Evolutionary conservation across 2,113 vertebrate genomes (phyloP).

Genomic region (Amblyornis subalaris): DNA sequence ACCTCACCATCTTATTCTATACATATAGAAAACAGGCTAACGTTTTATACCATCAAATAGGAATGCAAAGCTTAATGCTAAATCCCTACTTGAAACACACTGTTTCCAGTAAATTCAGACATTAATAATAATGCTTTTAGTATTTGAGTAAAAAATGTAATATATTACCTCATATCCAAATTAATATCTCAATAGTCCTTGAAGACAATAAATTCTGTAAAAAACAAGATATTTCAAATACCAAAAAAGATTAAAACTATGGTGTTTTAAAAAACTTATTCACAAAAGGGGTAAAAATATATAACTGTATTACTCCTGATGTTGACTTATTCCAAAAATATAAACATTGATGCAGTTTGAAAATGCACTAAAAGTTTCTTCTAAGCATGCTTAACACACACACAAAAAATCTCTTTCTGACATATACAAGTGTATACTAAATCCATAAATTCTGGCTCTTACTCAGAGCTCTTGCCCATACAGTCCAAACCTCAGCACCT

Average conservation of each 20-base stretch:
- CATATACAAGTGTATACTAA: not conserved
- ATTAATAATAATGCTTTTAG: not conserved
- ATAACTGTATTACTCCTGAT: not conserved
- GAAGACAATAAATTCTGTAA: not conserved
- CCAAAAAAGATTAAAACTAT: not conserved
- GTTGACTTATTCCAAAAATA: not conserved
- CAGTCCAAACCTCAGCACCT: not conserved
- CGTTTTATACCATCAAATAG: not conserved
- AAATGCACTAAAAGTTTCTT: not conserved
- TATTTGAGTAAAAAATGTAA: not conserved
- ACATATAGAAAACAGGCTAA: not conserved
- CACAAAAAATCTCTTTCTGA: not conserved
- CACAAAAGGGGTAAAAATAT: not conserved
- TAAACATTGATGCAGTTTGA: not conserved
- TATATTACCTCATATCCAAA: not conserved
- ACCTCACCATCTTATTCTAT: not conserved
- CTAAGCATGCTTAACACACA: not conserved
- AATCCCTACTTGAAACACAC: not conserved
- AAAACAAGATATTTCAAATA: not conserved
- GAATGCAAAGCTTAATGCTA: not conserved
- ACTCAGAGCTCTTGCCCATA: not conserved
- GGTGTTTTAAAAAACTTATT: not conserved
- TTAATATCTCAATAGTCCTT: not conserved
- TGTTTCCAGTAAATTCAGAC: not conserved
- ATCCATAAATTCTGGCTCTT: not conserved